Conservation (phyloP, 1,140 invertebrate genomes). For the Lucilia cuprina region DNA sequence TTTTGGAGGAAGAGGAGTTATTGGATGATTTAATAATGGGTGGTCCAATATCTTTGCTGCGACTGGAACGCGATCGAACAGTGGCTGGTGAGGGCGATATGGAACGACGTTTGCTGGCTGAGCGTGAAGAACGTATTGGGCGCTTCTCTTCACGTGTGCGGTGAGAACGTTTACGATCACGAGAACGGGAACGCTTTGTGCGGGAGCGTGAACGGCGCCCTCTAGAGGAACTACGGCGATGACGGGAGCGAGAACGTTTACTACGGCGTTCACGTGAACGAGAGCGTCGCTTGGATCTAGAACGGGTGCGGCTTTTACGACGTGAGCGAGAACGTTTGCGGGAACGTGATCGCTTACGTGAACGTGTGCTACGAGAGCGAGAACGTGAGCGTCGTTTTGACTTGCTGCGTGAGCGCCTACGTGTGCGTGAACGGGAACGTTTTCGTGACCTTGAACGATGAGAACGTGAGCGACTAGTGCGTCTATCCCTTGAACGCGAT, state of each 20-base stretch:
- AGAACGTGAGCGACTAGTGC: conserved; percentile 72
- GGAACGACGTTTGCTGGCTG: conserved; percentile 58
- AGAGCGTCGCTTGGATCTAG: conserved; percentile 65
- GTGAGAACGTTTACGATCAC: conserved; percentile 60
- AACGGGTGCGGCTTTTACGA: conserved; percentile 50
- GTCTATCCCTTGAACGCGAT: conserved; percentile 66
- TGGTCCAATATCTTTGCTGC: conserved; percentile 51
- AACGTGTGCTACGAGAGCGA: conserved; percentile 65
- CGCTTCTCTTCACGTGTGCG: conserved; percentile 58
- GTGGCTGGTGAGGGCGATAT: conserved; percentile 49
- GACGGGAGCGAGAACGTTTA: conserved; percentile 61
- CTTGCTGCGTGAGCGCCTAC: conserved; percentile 64
- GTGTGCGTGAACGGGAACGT: conserved; percentile 50
- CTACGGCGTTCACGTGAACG: conserved; percentile 68
- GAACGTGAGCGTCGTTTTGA: conserved; percentile 67
- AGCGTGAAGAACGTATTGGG: conserved; percentile 48
- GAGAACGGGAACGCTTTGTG: conserved; percentile 68
- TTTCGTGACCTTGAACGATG: conserved; percentile 66
- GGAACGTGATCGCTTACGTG: conserved; percentile 63
- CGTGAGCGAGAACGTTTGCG: conserved; percentile 41
- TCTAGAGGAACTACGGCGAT: conserved; percentile 63
- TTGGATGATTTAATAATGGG: conserved; percentile 36
- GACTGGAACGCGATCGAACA: conserved; percentile 53
- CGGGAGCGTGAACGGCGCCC: conserved; percentile 69
- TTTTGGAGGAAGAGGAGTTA: conserved; percentile 49